These are phyloP conservation scores for Hexactinellida sp. DNA, from an alignment of 37 sponge, comb jelly and placozoan species.

Conservation along the genomic window DNA sequence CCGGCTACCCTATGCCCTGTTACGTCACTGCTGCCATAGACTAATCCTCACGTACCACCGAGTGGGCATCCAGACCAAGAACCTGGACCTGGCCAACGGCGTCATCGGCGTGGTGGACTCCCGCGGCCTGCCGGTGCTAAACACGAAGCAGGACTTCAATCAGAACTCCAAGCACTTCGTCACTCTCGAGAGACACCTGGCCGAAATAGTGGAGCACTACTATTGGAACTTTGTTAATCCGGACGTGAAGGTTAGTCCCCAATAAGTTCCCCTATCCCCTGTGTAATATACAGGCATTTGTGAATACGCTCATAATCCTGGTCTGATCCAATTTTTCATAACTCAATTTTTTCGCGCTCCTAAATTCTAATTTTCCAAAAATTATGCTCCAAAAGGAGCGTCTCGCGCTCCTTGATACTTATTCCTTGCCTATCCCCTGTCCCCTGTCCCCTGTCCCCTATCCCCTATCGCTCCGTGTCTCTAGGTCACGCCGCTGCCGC, in stretches of 20 bases:
- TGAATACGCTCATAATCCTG: too few relatives aligned
- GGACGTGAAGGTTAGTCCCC: background rate
- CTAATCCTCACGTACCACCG: background rate
- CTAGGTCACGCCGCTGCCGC: background rate
- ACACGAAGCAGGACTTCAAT: constrained; percentile 13
- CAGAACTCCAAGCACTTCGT: background rate
- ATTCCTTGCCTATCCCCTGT: too few relatives aligned
- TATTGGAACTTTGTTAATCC: constrained; percentile 14
- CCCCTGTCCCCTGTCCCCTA: too few relatives aligned
- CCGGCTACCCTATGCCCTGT: background rate
- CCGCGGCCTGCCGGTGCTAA: background rate
- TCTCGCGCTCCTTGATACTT: too few relatives aligned
- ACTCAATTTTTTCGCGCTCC: too few relatives aligned
- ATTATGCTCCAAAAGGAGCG: too few relatives aligned
- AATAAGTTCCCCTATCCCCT: too few relatives aligned
- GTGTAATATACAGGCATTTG: too few relatives aligned
- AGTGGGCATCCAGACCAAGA: background rate
- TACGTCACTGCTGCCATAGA: background rate
- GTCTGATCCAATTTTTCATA: too few relatives aligned
- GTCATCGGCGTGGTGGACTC: background rate
- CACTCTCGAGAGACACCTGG: background rate
- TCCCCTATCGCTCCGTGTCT: too few relatives aligned
- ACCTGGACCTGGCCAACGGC: background rate
- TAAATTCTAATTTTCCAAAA: too few relatives aligned
- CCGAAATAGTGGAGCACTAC: constrained; percentile 13